phyloP scores from a whole-genome alignment of 2,113 vertebrate genomes.

The Ceyx margarethae region DNA sequence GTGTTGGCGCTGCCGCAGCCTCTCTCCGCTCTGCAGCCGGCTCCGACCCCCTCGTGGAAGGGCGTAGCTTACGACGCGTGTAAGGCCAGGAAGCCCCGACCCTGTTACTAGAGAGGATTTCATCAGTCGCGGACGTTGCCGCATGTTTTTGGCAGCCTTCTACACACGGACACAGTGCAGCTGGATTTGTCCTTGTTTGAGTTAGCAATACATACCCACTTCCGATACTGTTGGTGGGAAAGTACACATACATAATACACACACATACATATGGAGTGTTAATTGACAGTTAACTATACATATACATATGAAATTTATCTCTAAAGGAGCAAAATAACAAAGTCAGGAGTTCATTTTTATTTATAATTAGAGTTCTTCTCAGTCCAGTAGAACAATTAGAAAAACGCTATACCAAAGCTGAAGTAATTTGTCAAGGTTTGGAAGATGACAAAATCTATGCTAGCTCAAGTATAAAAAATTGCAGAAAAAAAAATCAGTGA shows the following conservation, averaged over 20 bases:
- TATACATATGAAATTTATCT: rapidly evolving
- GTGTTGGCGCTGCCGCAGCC: too few species aligned
- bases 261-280: rapidly evolving
- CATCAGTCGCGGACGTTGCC: not conserved
- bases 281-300: rapidly evolving
- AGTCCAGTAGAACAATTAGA: not conserved
- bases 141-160: not conserved
- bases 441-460: not conserved
- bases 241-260: rapidly evolving
- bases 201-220: not conserved
- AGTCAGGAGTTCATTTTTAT: not conserved
- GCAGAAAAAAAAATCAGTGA: not conserved
- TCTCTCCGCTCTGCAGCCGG: too few species aligned
- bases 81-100: too few species aligned
- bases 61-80: not conserved
- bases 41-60: not conserved
- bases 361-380: not conserved
- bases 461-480: not conserved
- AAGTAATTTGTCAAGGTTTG: not conserved
- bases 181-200: rapidly evolving
- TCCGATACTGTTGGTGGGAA: rapidly evolving
- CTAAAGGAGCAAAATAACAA: not conserved
- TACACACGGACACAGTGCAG: rapidly evolving
- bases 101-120: too few species aligned
- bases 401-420: not conserved